phyloP scores from a whole-genome alignment of 1,140 invertebrate genomes.

The Eupristina koningsbergeri region DNA sequence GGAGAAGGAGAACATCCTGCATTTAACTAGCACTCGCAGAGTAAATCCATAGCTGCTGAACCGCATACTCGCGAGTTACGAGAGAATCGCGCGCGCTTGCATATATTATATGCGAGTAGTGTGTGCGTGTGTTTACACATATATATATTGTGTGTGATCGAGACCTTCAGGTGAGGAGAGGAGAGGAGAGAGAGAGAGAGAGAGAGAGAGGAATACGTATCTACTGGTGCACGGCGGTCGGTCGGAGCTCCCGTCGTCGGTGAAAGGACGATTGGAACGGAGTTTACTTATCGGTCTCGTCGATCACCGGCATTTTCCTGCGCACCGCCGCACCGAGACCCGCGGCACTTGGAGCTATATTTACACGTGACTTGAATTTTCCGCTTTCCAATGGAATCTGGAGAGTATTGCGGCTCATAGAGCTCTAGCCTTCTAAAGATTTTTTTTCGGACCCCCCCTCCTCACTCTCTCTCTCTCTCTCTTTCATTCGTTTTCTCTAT shows the following conservation, averaged over 20 bases:
- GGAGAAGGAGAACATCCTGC: slow-evolving; percentile 31
- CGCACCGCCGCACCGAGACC: neutral
- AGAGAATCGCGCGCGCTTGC: slow-evolving; percentile 8
- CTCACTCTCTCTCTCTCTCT: too few relatives aligned
- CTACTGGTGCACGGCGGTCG: neutral
- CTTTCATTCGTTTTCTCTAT: neutral
- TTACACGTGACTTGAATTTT: slow-evolving; percentile 41
- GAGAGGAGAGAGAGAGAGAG: neutral
- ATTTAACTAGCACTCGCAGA: slow-evolving; percentile 19
- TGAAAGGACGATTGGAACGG: slow-evolving; percentile 47
- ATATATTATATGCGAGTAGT: neutral
- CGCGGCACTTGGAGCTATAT: neutral
- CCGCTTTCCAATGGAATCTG: slow-evolving; percentile 43
- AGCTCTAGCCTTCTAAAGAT: neutral
- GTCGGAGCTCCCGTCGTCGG: slow-evolving; percentile 11
- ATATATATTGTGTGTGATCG: slow-evolving; percentile 17
- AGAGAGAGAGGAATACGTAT: slow-evolving; percentile 7
- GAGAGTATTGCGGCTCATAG: neutral
- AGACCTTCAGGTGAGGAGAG: slow-evolving; percentile 35
- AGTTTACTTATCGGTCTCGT: slow-evolving; percentile 44
- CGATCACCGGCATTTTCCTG: slow-evolving; percentile 44
- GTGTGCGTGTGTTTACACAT: neutral
- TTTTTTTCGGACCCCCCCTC: neutral
- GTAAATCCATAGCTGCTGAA: neutral
- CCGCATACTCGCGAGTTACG: slow-evolving; percentile 1